phyloP scores from a whole-genome alignment of 2,888 invertebrate species.

The Clivina fossor region DNA sequence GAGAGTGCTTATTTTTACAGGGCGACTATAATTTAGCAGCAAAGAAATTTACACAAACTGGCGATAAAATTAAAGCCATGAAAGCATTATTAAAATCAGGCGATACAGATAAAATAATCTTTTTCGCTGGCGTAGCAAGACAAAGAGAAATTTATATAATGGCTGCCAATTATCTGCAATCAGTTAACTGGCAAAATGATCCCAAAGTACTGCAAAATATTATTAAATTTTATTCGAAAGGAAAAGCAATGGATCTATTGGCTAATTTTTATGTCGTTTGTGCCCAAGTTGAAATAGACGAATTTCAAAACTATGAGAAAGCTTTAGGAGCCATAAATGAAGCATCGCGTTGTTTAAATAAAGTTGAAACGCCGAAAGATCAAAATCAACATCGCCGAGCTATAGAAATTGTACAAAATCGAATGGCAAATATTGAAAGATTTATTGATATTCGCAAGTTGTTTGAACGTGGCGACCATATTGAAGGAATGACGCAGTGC shows the following conservation, averaged over 20 bases:
- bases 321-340: slow-evolving; percentile 89
- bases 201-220: slow-evolving; percentile 89
- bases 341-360: slow-evolving; percentile 74
- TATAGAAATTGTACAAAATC: slow-evolving; percentile 60
- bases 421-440: slow-evolving; percentile 59
- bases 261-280: slow-evolving; percentile 96
- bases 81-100: slow-evolving; percentile 95
- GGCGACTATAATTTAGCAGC: slow-evolving; percentile 96
- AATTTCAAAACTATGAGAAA: slow-evolving; percentile 93
- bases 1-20: slow-evolving; percentile 87
- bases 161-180: slow-evolving; percentile 96
- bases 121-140: slow-evolving; percentile 92
- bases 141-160: slow-evolving; percentile 92
- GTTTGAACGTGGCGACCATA: slow-evolving; percentile 58
- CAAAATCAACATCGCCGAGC: slow-evolving; percentile 55
- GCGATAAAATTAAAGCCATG: slow-evolving; percentile 94
- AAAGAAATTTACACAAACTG: slow-evolving; percentile 95
- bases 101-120: slow-evolving; percentile 94
- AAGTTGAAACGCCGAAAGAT: slow-evolving; percentile 55
- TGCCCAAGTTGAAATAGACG: slow-evolving; percentile 83
- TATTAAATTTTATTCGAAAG: slow-evolving; percentile 92
- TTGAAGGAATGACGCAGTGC: slow-evolving; percentile 50
- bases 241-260: slow-evolving; percentile 84
- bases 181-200: slow-evolving; percentile 88
- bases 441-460: slow-evolving; percentile 60